A percentile compares a stretch with the other conserved stretches of the same genome.
Evolutionary conservation across 2,888 invertebrate genomes (phyloP).

Genomic region (Lymantria monacha): DNA sequence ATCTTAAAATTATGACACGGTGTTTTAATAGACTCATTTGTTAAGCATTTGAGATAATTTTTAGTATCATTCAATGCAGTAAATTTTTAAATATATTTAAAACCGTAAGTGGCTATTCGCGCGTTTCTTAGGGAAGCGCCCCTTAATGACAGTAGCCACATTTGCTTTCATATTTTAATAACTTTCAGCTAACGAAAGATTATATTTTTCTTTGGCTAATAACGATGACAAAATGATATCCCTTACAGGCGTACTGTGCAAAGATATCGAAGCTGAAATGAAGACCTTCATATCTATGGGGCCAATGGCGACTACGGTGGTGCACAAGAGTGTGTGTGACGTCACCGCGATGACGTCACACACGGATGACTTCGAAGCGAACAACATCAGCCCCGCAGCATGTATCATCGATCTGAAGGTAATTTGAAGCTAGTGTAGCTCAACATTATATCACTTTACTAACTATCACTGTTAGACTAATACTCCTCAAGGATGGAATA

Average conservation of each 20-base stretch:
- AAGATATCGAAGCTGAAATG: slow-evolving; percentile 58
- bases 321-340: slow-evolving; percentile 17
- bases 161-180: no score
- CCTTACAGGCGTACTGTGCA: slow-evolving; percentile 58
- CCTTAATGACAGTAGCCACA: no score
- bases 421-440: slow-evolving; percentile 1
- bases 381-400: slow-evolving; percentile 48
- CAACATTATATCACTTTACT: slow-evolving; percentile 4
- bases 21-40: no score
- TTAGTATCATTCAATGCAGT: no score
- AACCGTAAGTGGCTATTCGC: no score
- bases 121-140: no score
- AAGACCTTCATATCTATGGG: slow-evolving; percentile 41
- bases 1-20: no score
- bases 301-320: slow-evolving; percentile 22
- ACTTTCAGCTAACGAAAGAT: no score
- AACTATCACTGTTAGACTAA: not conserved
- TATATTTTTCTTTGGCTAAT: no score
- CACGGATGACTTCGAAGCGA: slow-evolving; percentile 29
- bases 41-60: no score
- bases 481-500: not conserved
- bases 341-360: slow-evolving; percentile 35
- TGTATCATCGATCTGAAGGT: slow-evolving; percentile 62
- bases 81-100: no score
- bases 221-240: no score